Conservation (phyloP, 2,113 vertebrate genomes). For the Theropithecus gelada region DNA sequence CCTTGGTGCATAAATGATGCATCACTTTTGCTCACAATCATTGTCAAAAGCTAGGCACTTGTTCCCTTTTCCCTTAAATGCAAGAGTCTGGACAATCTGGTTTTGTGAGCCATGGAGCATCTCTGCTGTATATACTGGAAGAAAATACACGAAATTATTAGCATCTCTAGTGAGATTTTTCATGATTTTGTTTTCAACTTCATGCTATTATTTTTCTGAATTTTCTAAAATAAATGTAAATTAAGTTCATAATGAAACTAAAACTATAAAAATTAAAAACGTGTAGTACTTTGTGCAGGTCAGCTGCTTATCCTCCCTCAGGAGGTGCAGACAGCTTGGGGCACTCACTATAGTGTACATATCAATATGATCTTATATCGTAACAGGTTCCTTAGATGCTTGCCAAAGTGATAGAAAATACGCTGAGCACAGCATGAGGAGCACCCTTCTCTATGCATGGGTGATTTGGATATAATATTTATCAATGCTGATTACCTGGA, state of each 20-base stretch:
- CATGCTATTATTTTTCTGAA: neutral
- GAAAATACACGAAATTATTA: neutral
- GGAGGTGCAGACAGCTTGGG: neutral
- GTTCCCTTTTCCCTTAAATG: neutral
- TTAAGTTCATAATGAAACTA: neutral
- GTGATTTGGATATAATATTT: conserved; percentile 14
- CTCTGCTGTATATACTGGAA: neutral
- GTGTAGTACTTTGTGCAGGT: neutral
- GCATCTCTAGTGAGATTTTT: neutral
- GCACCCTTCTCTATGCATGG: neutral
- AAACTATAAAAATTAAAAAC: neutral
- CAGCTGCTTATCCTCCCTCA: neutral
- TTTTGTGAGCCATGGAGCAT: neutral
- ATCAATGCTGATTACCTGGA: conserved; percentile 21
- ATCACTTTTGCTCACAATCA: neutral
- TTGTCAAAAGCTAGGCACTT: neutral
- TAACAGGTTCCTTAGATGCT: neutral
- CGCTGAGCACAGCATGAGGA: neutral
- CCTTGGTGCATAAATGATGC: neutral
- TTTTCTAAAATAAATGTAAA: conserved; percentile 1
- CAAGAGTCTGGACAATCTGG: neutral
- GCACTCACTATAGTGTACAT: neutral
- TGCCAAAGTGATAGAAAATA: conserved; percentile 24
- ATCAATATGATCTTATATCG: neutral
- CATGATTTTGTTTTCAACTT: neutral